phyloP scores from a whole-genome alignment of 2,888 invertebrate genomes.

The Cephonodes hylas region DNA sequence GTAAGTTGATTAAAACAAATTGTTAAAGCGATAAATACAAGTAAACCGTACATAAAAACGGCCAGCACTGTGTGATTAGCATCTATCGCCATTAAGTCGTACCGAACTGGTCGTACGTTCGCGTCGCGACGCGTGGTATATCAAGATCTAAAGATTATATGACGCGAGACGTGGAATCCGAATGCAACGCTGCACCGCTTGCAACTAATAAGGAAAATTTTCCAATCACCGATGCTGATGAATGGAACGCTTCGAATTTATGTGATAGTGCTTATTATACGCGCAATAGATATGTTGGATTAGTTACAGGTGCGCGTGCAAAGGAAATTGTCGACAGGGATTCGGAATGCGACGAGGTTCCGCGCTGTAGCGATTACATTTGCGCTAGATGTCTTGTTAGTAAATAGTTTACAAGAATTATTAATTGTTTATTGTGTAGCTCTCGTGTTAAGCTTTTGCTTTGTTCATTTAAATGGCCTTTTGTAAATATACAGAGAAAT shows the following conservation, averaged over 20 bases:
- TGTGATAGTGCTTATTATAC: not conserved
- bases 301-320: not conserved
- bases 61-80: constrained; percentile 15
- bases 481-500: too few relatives aligned
- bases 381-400: not conserved
- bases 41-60: constrained; percentile 14
- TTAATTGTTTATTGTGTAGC: not conserved
- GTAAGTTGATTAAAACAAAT: not conserved
- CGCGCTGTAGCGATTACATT: too few relatives aligned
- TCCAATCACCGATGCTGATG: not conserved
- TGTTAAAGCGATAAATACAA: constrained; percentile 12
- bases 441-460: too few relatives aligned
- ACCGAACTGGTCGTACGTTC: constrained; percentile 9
- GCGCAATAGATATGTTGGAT: not conserved
- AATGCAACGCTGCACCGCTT: not conserved
- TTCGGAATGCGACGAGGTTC: not conserved
- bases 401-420: not conserved
- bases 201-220: not conserved
- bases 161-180: constrained; percentile 4
- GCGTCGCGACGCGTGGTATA: constrained; percentile 4
- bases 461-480: too few relatives aligned
- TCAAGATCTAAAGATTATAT: constrained; percentile 12
- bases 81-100: constrained; percentile 15
- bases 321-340: not conserved
- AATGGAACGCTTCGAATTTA: not conserved